Evolutionary conservation across 2,113 vertebrate species (phyloP).

Genomic region (Mixornis gularis): DNA sequence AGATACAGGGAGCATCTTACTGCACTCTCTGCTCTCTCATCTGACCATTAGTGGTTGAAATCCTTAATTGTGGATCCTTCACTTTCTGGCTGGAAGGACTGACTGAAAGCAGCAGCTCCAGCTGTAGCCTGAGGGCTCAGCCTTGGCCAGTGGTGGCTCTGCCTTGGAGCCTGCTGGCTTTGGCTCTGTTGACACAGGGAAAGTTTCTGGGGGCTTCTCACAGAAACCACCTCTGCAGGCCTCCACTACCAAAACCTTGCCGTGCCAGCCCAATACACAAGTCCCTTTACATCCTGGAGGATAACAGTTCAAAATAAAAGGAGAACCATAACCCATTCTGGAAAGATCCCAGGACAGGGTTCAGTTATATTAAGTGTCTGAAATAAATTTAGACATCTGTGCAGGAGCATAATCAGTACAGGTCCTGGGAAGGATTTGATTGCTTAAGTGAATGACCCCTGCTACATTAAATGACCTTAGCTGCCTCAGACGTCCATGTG

Average conservation of each 20-base stretch:
- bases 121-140: not conserved
- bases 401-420: not conserved
- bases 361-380: not conserved
- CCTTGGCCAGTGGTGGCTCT: not conserved
- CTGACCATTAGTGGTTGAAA: not conserved
- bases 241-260: not conserved
- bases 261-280: not conserved
- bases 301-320: not conserved
- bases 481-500: not conserved
- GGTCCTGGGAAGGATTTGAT: not conserved
- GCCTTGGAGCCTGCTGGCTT: rapidly evolving
- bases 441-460: not conserved
- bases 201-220: not conserved
- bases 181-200: rapidly evolving
- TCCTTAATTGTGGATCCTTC: not conserved
- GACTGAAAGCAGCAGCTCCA: not conserved
- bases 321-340: not conserved
- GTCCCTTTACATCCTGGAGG: not conserved
- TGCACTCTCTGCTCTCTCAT: not conserved
- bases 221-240: not conserved
- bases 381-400: not conserved
- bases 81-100: not conserved
- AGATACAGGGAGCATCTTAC: rapidly evolving
- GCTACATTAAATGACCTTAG: not conserved
- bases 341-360: not conserved